Evolutionary conservation across 2,797 vertebrate species (phyloP).

Genomic region (Eremophila alpestris): DNA sequence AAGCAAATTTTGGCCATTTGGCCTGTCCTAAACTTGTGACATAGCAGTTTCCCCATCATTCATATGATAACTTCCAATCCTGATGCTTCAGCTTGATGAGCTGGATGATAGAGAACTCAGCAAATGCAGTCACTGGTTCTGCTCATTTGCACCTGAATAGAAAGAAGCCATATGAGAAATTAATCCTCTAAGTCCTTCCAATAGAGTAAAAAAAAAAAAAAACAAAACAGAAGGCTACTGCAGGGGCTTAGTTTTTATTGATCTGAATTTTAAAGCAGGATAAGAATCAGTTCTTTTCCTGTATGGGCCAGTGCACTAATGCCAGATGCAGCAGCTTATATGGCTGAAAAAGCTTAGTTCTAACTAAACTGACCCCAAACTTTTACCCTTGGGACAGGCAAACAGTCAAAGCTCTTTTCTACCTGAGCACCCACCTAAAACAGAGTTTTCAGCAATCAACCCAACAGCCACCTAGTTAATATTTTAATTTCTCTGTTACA

Average conservation of each 20-base stretch:
- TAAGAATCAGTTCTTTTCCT: not conserved
- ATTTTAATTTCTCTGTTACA: not conserved
- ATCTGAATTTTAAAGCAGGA: not conserved
- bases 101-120: not conserved
- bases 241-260: not conserved
- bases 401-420: not conserved
- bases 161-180: not conserved
- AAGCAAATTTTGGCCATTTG: not conserved
- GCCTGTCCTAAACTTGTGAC: not conserved
- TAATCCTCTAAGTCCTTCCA: not conserved
- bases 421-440: not conserved
- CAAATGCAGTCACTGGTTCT: not conserved
- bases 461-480: not conserved
- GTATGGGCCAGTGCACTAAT: not conserved
- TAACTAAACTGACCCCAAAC: not conserved
- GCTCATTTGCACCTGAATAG: not conserved
- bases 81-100: not conserved
- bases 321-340: not conserved
- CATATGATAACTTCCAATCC: not conserved
- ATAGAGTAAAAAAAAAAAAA: not conserved
- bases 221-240: not conserved
- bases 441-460: not conserved
- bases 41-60: not conserved
- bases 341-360: not conserved
- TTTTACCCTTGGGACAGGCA: not conserved